phyloP scores from a whole-genome alignment of 2,888 invertebrate genomes.

The Sphaeridia pumilis region DNA sequence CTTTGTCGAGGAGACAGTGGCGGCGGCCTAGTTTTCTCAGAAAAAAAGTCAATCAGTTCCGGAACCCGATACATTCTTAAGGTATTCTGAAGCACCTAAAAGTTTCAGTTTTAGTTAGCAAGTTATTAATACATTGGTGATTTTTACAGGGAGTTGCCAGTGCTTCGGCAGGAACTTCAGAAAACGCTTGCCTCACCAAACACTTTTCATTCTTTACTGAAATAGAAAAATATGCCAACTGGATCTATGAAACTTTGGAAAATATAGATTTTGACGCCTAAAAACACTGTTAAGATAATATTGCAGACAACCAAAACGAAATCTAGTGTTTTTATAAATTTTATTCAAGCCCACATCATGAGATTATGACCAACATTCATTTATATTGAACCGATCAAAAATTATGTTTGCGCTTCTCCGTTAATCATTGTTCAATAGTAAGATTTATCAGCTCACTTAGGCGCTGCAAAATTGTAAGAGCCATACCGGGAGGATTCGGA shows the following conservation, averaged over 20 bases:
- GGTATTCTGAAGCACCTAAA: background rate
- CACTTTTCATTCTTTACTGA: slow-evolving; percentile 2
- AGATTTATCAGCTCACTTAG: background rate
- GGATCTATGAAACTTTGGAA: slow-evolving; percentile 3
- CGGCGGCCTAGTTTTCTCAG: slow-evolving; percentile 5
- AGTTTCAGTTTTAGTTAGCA: background rate
- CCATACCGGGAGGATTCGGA: background rate
- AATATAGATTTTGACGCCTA: background rate
- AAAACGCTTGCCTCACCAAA: background rate
- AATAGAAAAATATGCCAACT: slow-evolving; percentile 1
- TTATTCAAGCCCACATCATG: too few species aligned
- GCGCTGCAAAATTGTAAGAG: background rate
- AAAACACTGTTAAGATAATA: background rate
- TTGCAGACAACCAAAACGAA: background rate
- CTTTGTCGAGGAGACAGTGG: slow-evolving; percentile 8
- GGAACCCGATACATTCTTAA: slow-evolving; percentile 4
- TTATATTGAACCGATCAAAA: too few species aligned
- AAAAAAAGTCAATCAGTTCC: background rate
- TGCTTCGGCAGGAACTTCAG: background rate
- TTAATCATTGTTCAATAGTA: too few species aligned
- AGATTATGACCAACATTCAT: too few species aligned
- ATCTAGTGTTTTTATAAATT: background rate
- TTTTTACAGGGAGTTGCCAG: slow-evolving; percentile 6
- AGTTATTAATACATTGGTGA: background rate
- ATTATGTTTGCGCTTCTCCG: too few species aligned